Percentiles rank a stretch among this genome's conserved stretches.
These are phyloP conservation scores for Nansenia antarctica DNA, from an alignment of 2,113 vertebrate species.

Conservation along the genomic window DNA sequence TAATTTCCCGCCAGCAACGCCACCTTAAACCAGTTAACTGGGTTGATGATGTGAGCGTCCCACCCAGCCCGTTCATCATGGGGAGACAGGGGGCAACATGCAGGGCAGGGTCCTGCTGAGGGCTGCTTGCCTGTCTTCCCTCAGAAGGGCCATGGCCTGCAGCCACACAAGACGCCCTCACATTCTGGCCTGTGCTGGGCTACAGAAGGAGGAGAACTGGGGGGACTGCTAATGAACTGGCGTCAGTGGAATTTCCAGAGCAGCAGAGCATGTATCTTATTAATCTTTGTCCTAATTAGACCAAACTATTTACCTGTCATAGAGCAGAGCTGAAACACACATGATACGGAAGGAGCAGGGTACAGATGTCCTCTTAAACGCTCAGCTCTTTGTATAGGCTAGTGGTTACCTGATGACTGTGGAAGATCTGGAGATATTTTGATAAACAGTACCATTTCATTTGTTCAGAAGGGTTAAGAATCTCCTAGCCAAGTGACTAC, in stretches of 20 bases:
- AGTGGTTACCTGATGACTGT: neutral
- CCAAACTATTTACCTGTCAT: neutral
- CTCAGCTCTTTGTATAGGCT: no score
- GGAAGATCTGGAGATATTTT: neutral
- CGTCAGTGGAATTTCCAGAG: neutral
- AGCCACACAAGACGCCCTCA: neutral
- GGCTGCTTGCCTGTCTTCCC: neutral
- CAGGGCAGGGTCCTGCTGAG: no score
- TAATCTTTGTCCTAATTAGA: slow-evolving; percentile 1
- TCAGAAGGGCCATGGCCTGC: neutral
- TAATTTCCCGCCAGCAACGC: no score
- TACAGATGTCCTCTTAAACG: no score
- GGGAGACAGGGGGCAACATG: neutral
- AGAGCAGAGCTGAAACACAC: no score
- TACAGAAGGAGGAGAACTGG: neutral
- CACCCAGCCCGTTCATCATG: neutral
- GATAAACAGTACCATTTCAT: no score
- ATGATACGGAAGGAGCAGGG: no score
- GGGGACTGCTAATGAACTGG: neutral
- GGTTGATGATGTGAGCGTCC: neutral
- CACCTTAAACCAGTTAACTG: neutral
- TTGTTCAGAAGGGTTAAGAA: no score
- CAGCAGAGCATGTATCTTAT: slow-evolving; percentile 1
- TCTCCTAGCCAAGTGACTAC: no score
- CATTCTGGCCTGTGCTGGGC: neutral